These are phyloP conservation scores for Aratinga solstitialis DNA, from an alignment of 2,797 vertebrate species.

Conservation along the genomic window DNA sequence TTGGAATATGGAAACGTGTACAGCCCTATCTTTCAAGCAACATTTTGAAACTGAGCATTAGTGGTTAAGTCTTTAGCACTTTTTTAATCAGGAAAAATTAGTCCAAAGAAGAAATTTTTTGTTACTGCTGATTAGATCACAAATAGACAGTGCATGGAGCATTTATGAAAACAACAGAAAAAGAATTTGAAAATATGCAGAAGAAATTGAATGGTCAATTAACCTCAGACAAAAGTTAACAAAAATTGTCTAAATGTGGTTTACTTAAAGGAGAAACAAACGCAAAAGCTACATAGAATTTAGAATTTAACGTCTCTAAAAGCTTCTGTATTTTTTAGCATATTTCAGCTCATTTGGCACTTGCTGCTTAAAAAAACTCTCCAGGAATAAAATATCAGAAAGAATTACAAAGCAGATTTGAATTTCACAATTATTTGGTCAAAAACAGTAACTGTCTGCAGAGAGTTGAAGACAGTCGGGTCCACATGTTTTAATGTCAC, in stretches of 20 bases:
- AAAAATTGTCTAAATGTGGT: neutral
- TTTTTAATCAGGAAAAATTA: neutral
- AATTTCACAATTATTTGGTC: neutral
- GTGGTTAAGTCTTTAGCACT: neutral
- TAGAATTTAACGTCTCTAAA: neutral
- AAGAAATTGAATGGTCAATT: neutral
- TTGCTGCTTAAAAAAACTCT: neutral
- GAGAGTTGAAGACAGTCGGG: neutral
- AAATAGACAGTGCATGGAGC: neutral
- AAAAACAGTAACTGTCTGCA: neutral
- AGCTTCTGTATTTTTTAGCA: neutral
- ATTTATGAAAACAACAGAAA: neutral
- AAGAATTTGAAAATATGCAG: neutral
- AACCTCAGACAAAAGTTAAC: neutral
- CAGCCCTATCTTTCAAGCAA: neutral
- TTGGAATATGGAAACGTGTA: neutral
- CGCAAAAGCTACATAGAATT: neutral
- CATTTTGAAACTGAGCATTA: neutral
- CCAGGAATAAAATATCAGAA: neutral
- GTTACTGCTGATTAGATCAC: neutral
- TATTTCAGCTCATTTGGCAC: neutral
- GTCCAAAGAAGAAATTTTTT: neutral
- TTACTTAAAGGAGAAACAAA: neutral
- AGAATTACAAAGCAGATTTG: neutral
- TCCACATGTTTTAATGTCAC: neutral